Evolutionary conservation across 2,888 invertebrate genomes (phyloP), one percentile per base, ranked within the genome.

Genomic region (Macaria notata): DNA sequence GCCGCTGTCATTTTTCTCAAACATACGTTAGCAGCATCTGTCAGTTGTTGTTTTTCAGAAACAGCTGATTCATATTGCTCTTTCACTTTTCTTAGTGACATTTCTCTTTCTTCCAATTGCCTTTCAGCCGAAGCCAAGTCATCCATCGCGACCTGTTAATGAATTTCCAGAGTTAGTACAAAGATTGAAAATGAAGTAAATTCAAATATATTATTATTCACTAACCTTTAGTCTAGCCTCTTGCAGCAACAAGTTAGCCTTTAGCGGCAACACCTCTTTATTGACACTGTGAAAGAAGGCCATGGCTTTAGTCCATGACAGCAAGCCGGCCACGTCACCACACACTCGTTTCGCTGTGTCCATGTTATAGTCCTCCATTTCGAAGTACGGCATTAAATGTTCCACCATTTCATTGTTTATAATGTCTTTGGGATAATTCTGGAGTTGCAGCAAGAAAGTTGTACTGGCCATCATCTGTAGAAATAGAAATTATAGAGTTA

Each of bases 321-420:
- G 86, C 8, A 99, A 90, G 3, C 99, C 99, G 9, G 99, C 98
- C 0, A 99, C 98, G 78, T 99, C 98, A 53, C 98, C 98, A 78
- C 98, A 99, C 4, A 98, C 98, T 64, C 98, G 93, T 78, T 97
- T 96, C 0, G 99, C 99, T 54, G 96, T 98, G 74, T 99, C 98
- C 96, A 98, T 97, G 78, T 97, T 98, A 81, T 98, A 99, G 83
- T 99, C 98, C 73, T 98, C 98, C 97, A 98, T 97, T 79, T 95
- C 95, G 72, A 98, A 97, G 83, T 98, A 99, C 0, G 98, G 98
- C 66, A 95, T 93, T 54, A 99, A 85, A 60, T 98, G 92, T 79
- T 99, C 99, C 6, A 99, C 97, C 95, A 98, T 98, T 89, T 99
- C 99, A 75, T 97, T 98, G 81, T 98, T 99, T 61, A 99, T 98